Percentiles rank a stretch among this genome's conserved stretches.
Conservation (phyloP, 2,888 invertebrate species). For the Lycaena phlaeas region DNA sequence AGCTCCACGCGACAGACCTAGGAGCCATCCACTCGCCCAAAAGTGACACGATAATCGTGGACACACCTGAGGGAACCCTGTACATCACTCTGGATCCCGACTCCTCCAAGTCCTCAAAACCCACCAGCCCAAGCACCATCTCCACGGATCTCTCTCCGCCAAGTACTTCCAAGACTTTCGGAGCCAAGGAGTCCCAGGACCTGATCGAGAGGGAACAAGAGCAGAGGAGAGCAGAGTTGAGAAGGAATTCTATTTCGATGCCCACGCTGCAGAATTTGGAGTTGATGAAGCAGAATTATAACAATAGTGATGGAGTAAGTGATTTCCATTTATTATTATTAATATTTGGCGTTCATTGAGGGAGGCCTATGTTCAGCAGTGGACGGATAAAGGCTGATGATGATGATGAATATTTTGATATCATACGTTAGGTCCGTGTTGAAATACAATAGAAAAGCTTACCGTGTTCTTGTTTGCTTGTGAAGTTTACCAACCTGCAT, state of each 20-base stretch:
- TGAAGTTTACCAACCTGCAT: too few relatives aligned
- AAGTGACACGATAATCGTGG: constrained; percentile 59
- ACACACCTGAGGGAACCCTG: constrained; percentile 61
- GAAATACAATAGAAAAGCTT: too few relatives aligned
- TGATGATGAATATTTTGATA: too few relatives aligned
- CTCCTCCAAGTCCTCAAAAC: constrained; percentile 28
- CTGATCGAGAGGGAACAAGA: constrained; percentile 42
- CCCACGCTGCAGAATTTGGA: constrained; percentile 81
- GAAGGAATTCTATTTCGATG: constrained; percentile 83
- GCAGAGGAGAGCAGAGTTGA: constrained; percentile 44
- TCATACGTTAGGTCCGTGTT: too few relatives aligned
- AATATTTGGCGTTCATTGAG: too few relatives aligned
- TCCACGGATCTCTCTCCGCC: constrained; percentile 37
- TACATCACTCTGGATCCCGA: constrained; percentile 62
- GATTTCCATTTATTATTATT: too few relatives aligned
- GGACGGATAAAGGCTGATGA: too few relatives aligned
- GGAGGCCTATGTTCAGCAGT: too few relatives aligned
- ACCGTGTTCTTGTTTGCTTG: too few relatives aligned
- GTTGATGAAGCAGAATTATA: constrained; percentile 57
- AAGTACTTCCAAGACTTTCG: constrained; percentile 39
- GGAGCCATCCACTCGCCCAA: constrained; percentile 52
- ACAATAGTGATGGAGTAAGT: constrained; percentile 48
- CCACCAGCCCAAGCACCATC: constrained; percentile 32
- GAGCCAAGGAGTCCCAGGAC: constrained; percentile 39
- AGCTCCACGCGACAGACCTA: constrained; percentile 47